A percentile compares a stretch with the other conserved stretches of the same genome.
Evolutionary conservation across 1,140 invertebrate genomes (phyloP).

Genomic region (Tetramorium alpestre): DNA sequence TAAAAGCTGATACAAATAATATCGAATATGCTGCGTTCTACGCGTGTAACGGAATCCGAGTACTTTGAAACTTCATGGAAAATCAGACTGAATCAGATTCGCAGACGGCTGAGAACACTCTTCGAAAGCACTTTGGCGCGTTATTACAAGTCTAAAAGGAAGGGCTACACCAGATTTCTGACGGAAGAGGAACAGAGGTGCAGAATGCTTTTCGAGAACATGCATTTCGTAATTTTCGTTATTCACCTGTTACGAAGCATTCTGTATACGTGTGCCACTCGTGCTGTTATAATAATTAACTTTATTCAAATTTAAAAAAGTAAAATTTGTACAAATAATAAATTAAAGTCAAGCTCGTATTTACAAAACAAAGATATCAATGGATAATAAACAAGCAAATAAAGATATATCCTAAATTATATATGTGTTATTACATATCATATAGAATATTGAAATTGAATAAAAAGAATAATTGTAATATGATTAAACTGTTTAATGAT

Average conservation of each 20-base stretch:
- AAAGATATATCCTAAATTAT: too few relatives aligned
- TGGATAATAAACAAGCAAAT: too few relatives aligned
- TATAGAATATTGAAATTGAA: background rate
- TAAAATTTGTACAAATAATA: too few relatives aligned
- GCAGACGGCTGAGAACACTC: slow-evolving; percentile 74
- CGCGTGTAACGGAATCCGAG: slow-evolving; percentile 76
- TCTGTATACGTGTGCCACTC: background rate
- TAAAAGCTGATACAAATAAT: background rate
- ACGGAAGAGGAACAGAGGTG: slow-evolving; percentile 87
- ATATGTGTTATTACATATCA: too few relatives aligned
- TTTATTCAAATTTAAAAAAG: too few relatives aligned
- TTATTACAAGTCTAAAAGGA: slow-evolving; percentile 78
- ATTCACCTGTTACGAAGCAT: background rate
- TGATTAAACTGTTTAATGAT: background rate
- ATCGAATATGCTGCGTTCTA: slow-evolving; percentile 5
- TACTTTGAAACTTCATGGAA: slow-evolving; percentile 83
- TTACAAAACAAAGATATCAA: too few relatives aligned
- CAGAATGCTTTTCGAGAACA: background rate
- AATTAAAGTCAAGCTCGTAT: too few relatives aligned
- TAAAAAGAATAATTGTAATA: background rate
- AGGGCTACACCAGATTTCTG: slow-evolving; percentile 85
- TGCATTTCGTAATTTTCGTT: background rate
- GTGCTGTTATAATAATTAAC: too few relatives aligned
- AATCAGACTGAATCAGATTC: slow-evolving; percentile 76
- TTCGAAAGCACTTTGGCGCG: slow-evolving; percentile 64